Evolutionary conservation across 2,888 invertebrate species (phyloP), one percentile per base, ranked within the genome.

Genomic region (Cataglyphis albicans): DNA sequence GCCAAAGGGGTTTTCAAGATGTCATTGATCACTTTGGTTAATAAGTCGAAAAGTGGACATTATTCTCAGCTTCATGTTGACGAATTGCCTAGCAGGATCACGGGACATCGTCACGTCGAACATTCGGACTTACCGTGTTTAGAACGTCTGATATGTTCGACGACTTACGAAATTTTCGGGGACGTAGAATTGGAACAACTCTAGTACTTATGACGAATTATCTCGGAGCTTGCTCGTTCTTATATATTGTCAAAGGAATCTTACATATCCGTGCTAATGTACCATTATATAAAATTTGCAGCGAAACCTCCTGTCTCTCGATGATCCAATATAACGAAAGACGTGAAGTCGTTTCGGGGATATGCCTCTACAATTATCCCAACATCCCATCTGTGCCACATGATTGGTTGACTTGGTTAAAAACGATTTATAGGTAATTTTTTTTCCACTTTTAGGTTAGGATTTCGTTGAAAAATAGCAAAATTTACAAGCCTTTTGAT

Each of bases 361-460:
- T 95, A 12, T 93, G 93, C 68, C 89, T 95, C 0, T 93, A 94
- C 84, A 94, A 94, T 89, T 95, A 95, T 91, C 97, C 97, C 0
- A 94, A 96, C 86, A 92, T 96, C 48, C 96, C 96, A 0, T 94
- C 96, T 0, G 93, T 97, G 10, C 95, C 96, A 38, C 94, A 93
- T 74, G 95, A 95, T 38, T 97, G 97, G 97, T 94, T 95, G 61
- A 92, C 94, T n/a, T 97, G 96, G 95, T 91, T 96, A n/a, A 94
- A 94, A 92, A 93, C 93, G 18, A 95, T 95, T 89, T 97, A 96
- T 92, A 95, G 95, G 95, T 96, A 94, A 82, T 59, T 25, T 10
- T 57, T n/a, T 5, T 10, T 29, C 29, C 5, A 10, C 5, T 12
- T 41, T 41, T n/a, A 48, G 15, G 2, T 21, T 21, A 21, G 21